phyloP scores from a whole-genome alignment of 1,140 invertebrate genomes.

The Maniola jurtina region DNA sequence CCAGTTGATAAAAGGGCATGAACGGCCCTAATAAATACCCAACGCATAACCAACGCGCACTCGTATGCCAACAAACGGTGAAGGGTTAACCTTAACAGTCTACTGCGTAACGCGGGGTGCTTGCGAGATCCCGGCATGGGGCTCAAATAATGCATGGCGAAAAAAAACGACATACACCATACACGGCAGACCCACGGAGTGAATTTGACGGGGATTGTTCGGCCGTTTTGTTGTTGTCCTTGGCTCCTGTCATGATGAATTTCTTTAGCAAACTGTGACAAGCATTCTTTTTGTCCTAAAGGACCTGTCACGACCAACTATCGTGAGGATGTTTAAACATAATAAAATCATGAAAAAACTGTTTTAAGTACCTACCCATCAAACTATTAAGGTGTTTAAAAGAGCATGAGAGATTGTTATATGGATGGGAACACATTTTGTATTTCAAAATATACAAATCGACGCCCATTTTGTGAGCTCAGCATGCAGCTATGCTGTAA shows the following conservation, averaged over 20 bases:
- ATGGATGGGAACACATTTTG: too few species aligned
- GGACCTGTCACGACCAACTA: slow-evolving; percentile 2
- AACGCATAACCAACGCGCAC: slow-evolving; percentile 34
- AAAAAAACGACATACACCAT: slow-evolving; percentile 33
- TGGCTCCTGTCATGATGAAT: slow-evolving; percentile 15
- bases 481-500: too few species aligned
- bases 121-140: slow-evolving; percentile 46
- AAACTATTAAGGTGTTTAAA: too few species aligned
- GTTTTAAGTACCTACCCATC: background rate
- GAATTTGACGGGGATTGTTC: slow-evolving; percentile 50
- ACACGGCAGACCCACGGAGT: slow-evolving; percentile 35
- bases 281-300: background rate
- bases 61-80: slow-evolving; percentile 55
- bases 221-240: slow-evolving; percentile 16
- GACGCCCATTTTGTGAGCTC: too few species aligned
- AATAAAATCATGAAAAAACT: too few species aligned
- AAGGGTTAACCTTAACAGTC: slow-evolving; percentile 66
- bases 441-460: too few species aligned
- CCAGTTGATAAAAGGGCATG: slow-evolving; percentile 22
- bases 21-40: slow-evolving; percentile 22
- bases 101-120: slow-evolving; percentile 58
- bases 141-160: slow-evolving; percentile 45
- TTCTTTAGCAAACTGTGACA: slow-evolving; percentile 15
- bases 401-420: too few species aligned
- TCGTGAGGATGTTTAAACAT: background rate